Evolutionary conservation across 2,113 vertebrate genomes (phyloP), one percentile per base, ranked within the genome.

Genomic region (Excalfactoria chinensis): DNA sequence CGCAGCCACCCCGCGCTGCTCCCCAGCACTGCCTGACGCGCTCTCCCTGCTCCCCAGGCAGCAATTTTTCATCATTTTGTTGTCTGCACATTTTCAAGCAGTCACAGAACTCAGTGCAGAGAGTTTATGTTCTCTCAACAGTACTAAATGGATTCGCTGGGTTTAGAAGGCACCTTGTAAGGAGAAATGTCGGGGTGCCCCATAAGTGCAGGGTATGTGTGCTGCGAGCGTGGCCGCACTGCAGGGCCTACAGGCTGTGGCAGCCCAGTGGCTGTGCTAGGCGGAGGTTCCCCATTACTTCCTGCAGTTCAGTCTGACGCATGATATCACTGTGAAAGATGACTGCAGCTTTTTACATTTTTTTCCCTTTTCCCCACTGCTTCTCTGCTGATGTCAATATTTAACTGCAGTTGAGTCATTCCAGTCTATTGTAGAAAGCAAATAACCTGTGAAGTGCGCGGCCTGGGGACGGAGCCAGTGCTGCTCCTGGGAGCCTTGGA

Each of bases 351-450:
- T 73, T 88, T 64, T 56, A 34, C 44, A 22, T 26, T 17, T 62
- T 37, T 37, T n/a, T 74, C 56, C 18, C 25, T 49, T 77, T 59
- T 18, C 44, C 22, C 25, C 28, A 37, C 28, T 37, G 34, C 16
- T 12, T 2, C 68, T 8, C 0, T 8, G 4, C 55, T 44, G 34
- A 40, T 26, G 49, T 53, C 2, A 1, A 0, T n/a, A 28, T 53
- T 64, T 59, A 68, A 8, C 30, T 8, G 9, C n/a, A 41, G 59
- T 69, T 23, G 37, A 83, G 82, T 68, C 58, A 46, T 44, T 48
- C 58, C 34, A 28, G 15, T 28, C 46, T 34, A 44, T 10, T 58
- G 22, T 12, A n/a, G 25, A 43, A 30, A 51, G 60, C 69, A 30
- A 51, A 17, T 25, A 37, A 7, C 62, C 13, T 9, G 11, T 19